Evolutionary conservation across 1,140 invertebrate genomes (phyloP), one percentile per base, ranked within the genome.

Genomic region (Papilio machaon): DNA sequence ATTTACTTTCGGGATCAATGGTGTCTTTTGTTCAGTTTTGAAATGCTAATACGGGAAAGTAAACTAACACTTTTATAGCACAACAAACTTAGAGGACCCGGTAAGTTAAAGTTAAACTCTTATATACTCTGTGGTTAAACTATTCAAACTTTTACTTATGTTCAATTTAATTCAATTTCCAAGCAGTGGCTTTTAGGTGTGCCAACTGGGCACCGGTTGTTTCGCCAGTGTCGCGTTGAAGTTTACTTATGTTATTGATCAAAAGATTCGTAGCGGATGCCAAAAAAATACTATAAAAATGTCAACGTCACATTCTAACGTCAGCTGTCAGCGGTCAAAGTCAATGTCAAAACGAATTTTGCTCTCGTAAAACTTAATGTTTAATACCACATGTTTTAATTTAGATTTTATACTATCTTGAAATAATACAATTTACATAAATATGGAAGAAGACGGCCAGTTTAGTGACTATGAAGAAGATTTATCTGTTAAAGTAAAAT

Each of bases 391-490:
- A 35, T 70, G 64, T 70, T 0, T 30, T 35, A 6, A 15, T 35
- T 35, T 67, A 15, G 15, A 38, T 35, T 35, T 38, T 70, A 70
- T 7, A 15, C 15, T 19, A 58, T 58, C n/a, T 7, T 58, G 8
- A 15, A 70, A 17, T 67, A 67, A 13, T 2, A 67, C 23, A 1
- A 10, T 15, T 70, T 35, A 13, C 11, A 38, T 11, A 70, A 70
- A 70, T 7, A 70, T 70, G 64, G 64, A 70, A 70, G 64, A 38
- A 30, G 90, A 93, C 19, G 92, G 90, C 13, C 90, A 93, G 60
- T 94, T 91, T 81, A 94, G 91, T 86, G 92, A 93, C 76, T 91
- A 90, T 60, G 92, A 94, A 86, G 90, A 93, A 83, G 87, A 92
- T 79, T 82, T 93, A 80, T 87, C 87, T 10, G 82, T 83, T 46